These are phyloP conservation scores for Agonopterix subpropinquella DNA, from an alignment of 2,888 invertebrate species.

Conservation along the genomic window DNA sequence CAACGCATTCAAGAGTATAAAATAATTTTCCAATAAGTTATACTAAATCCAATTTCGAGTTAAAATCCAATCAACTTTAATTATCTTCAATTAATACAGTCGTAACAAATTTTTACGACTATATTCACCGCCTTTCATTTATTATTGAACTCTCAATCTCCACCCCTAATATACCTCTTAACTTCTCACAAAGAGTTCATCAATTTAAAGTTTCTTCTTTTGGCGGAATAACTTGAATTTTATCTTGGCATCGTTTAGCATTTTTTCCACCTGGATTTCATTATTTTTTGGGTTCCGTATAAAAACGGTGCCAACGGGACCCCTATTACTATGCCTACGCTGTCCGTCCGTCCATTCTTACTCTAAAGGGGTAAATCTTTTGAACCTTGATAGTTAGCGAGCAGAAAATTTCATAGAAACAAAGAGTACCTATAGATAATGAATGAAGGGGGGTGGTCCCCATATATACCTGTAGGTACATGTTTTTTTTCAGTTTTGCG, in stretches of 20 bases:
- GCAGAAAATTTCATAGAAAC: too few species aligned
- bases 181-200: slow-evolving; percentile 23
- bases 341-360: too few species aligned
- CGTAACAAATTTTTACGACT: slow-evolving; percentile 6
- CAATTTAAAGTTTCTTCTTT: slow-evolving; percentile 46
- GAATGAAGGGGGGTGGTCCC: too few species aligned
- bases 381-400: too few species aligned
- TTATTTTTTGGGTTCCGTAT: neutral
- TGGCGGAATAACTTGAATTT: slow-evolving; percentile 31
- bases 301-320: too few species aligned
- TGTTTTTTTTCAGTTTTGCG: too few species aligned
- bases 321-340: too few species aligned
- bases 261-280: slow-evolving; percentile 19
- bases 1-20: too few species aligned
- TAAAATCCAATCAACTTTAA: neutral
- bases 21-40: neutral
- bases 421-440: too few species aligned
- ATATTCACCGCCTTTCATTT: neutral
- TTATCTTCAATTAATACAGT: slow-evolving; percentile 4
- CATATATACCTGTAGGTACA: too few species aligned
- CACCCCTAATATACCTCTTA: slow-evolving; percentile 7
- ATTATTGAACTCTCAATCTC: slow-evolving; percentile 1
- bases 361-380: too few species aligned
- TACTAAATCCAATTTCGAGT: neutral
- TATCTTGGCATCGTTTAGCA: slow-evolving; percentile 26